A percentile compares a stretch with the other conserved stretches of the same genome.
These are phyloP conservation scores for Phylloscopus whistleri DNA, from an alignment of 2,113 vertebrate species.

Conservation along the genomic window DNA sequence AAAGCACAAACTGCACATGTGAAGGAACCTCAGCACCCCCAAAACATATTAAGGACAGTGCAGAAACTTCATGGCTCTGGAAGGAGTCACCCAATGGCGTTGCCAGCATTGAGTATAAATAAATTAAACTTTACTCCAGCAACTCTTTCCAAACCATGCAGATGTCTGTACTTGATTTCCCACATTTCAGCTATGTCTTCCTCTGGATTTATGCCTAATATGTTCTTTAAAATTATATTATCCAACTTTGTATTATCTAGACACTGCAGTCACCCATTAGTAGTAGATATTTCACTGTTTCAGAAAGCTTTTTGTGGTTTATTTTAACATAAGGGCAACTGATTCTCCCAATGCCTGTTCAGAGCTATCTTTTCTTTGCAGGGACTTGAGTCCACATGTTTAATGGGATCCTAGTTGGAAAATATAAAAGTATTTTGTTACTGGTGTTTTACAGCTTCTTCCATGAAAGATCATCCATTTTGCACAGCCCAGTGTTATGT, in stretches of 20 bases:
- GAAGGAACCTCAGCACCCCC: not conserved
- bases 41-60: not conserved
- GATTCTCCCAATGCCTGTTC: not conserved
- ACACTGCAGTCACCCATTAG: not conserved
- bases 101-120: not conserved
- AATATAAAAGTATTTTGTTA: not conserved
- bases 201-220: not conserved
- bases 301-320: not conserved
- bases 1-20: not conserved
- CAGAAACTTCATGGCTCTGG: not conserved
- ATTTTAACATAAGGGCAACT: not conserved
- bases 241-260: not conserved
- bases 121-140: not conserved
- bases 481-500: not conserved
- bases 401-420: not conserved
- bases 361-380: not conserved
- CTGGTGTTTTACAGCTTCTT: not conserved
- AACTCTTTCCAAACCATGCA: not conserved
- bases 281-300: not conserved
- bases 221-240: not conserved
- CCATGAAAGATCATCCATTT: not conserved
- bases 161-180: not conserved
- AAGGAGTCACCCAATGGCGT: not conserved
- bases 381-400: not conserved
- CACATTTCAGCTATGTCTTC: not conserved